Evolutionary conservation across 2,888 invertebrate species (phyloP).

Genomic region (Drosophila antonietae): DNA sequence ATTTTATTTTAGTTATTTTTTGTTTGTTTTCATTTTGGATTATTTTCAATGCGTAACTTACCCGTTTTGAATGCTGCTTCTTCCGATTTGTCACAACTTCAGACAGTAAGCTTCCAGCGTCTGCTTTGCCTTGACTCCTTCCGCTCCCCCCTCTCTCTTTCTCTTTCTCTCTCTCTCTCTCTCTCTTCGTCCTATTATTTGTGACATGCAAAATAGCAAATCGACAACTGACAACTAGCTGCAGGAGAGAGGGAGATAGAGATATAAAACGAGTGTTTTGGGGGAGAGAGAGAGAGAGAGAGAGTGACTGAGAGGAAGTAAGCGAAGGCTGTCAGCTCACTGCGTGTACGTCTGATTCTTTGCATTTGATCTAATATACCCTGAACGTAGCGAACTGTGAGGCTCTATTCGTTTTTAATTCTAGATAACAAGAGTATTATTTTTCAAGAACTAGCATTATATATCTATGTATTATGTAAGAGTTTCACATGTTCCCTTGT

Average conservation of each 20-base stretch:
- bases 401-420: not conserved
- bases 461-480: not conserved
- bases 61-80: conserved; percentile 2
- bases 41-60: conserved; percentile 49
- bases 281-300: not conserved
- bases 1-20: not conserved
- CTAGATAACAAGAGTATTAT: not conserved
- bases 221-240: conserved; percentile 15
- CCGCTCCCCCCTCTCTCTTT: no score
- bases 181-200: not conserved
- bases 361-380: conserved; percentile 11
- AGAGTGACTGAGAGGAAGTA: not conserved
- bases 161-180: not conserved
- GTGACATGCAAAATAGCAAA: conserved; percentile 29
- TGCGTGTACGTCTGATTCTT: conserved; percentile 8
- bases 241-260: not conserved
- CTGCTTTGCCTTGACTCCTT: not conserved
- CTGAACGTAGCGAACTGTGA: not conserved
- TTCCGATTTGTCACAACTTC: conserved; percentile 63
- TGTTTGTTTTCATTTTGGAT: conserved; percentile 50
- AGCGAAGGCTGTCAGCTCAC: not conserved
- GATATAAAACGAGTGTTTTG: not conserved
- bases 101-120: conserved; percentile 24
- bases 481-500: no score
- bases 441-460: not conserved